Evolutionary conservation across 2,113 vertebrate genomes (phyloP), one percentile per base, ranked within the genome.

Genomic region (Pteruthius melanotis): DNA sequence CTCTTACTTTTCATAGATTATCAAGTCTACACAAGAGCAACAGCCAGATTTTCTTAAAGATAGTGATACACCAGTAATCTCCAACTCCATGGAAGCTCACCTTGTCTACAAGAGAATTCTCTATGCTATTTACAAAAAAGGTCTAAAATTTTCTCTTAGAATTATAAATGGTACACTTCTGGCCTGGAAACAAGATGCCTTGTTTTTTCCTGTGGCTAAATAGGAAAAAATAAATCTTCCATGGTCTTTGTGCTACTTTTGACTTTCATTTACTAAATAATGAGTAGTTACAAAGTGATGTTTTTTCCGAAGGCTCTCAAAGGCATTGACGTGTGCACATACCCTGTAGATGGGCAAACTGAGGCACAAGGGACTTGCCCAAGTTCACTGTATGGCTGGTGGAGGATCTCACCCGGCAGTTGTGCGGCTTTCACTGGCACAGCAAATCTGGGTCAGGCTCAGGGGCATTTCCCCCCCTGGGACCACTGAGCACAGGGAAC

Each of bases 21-120:
- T 97, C 95, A 96, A 96, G 97, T 97, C 96, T 89, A 89, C 86
- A 97, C 96, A 96, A 91, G 97, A 96, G 87, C 3, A 3, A 91
- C 75, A 95, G 79, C 17, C 53, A 65, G 87, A 95, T 95, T 96
- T 93, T 94, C 77, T 82, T 65, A 82, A 76, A 89, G 80, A 84
- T 87, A 90, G 11, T 72, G 79, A 89, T 92, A 85, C 6, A 35
- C 20, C 1, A 2, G 54, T 75, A 93, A 83, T 79, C 74, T 78
- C 64, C 50, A 68, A 22, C 53, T 77, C 91, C 22, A 42, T 14
- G 7, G 21, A 83, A 74, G 66, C 60, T 80, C 56, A 60, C 53
- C 33, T 53, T n/a, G 11, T 15, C 60, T 74, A 8, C 24, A 47
- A 75, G 80, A 79, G 44, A 35, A 13, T 63, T 88, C 37, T 50